Conservation (phyloP, 2,113 vertebrate species). For the Anser brachyrhynchus region DNA sequence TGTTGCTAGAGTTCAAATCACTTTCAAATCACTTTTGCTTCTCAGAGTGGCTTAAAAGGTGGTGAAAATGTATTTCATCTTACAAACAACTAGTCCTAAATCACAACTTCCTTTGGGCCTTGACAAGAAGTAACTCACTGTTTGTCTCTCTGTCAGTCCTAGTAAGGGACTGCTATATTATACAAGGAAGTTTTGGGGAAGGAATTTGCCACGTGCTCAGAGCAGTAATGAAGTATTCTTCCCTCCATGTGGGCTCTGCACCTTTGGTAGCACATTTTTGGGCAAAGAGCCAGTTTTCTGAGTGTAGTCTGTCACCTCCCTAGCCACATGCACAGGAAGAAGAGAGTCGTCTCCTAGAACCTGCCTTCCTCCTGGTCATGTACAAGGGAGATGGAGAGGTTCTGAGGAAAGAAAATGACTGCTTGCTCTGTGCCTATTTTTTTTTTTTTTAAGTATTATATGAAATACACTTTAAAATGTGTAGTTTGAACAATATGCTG, state of each 20-base stretch:
- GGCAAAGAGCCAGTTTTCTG: background rate
- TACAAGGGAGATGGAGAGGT: too few species aligned
- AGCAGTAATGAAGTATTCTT: background rate
- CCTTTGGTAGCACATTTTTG: background rate
- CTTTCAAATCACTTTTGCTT: constrained; percentile 10
- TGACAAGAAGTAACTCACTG: background rate
- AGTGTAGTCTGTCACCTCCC: background rate
- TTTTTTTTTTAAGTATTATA: constrained; percentile 6
- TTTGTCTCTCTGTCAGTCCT: background rate
- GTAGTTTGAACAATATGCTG: constrained; percentile 30
- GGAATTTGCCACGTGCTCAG: background rate
- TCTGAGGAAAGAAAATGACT: background rate
- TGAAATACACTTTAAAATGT: constrained; percentile 32
- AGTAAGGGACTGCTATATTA: background rate
- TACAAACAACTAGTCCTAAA: constrained; percentile 26
- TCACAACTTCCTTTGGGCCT: constrained; percentile 18
- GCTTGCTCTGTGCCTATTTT: background rate
- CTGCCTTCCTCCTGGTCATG: background rate
- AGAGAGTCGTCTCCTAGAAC: background rate
- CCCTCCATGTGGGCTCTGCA: background rate
- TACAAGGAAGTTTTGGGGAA: background rate
- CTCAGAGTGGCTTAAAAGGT: constrained; percentile 12
- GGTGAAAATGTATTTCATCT: constrained; percentile 17
- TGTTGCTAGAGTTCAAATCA: constrained; percentile 33
- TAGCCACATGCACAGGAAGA: background rate